Evolutionary conservation across 64 coral and sea anemone species (phyloP), one percentile per base, ranked within the genome.

Genomic region (Montipora sp.): DNA sequence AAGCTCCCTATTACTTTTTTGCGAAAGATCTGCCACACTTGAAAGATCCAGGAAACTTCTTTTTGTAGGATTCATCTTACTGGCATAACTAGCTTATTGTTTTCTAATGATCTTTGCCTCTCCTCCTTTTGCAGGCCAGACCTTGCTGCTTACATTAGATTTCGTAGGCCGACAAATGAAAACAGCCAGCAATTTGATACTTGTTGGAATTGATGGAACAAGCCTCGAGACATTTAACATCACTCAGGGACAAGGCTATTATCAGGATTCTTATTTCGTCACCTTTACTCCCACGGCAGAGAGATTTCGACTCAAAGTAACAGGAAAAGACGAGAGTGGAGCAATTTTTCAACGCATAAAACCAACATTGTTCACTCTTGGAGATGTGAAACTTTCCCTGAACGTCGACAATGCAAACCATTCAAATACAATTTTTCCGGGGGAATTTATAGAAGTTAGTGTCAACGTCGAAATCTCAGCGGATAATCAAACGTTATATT

Each of bases 271-370:
- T 6, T 94, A 87, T 63, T 94, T 74, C 51, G 48, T 78, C 6
- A 75, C 86, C 5, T 89, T 94, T 3, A 75, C 45, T 80, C 92
- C 92, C 2, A 83, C 92, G 3, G 1, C 78, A 48, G 80, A 83
- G 9, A 83, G 65, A 12, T 94, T 94, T 23, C 68, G 92, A 83
- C 27, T 89, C 12, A 78, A 93, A 89, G 23, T 93, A 16, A 76
- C 72, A 63, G 92, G 92, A 44, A 24, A 19, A 19, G 92, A 93
- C 77, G 75, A 80, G 1, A 80, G 59, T n/a, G 77, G 77, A 19
- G 87, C 78, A 51, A n/a, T 7, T 14, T 93, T 89, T 63, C 84
- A 88, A 18, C 77, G 92, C 2, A 7, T 89, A 2, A 89, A 93
- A 21, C 92, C 92, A 23, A 93, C 77, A 22, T 46, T 93, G 5